Evolutionary conservation across 2,888 invertebrate genomes (phyloP), one percentile per base, ranked within the genome.

Genomic region (Emesis furor): DNA sequence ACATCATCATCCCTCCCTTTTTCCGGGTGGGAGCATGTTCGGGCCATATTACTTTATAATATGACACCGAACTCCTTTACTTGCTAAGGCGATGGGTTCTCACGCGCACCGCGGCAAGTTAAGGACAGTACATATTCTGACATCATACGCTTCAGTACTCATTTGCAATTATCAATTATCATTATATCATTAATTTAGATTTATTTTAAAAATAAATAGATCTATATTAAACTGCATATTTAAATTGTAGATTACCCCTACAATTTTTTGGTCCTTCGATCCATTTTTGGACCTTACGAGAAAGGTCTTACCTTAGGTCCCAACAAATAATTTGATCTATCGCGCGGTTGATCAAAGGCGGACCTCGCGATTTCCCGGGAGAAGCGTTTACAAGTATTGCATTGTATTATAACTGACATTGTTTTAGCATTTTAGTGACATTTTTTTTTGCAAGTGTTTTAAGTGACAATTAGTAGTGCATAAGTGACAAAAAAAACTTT

Each of bases 201-300:
- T 24, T 24, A 24, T 24, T 24, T 24, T 24, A 24, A 24, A 0
- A 24, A 24, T 24, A 24, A 24, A 24, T 24, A 24, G 24, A 24
- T 24, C 24, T 24, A 24, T 24, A 24, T 24, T 24, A 24, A 24
- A 24, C 24, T 24, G 24, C 24, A 24, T 24, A 24, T 24, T 24
- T 6, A 17, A 59, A 24, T 59, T 59, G 59, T 59, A 59, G 59
- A 24, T 8, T 35, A 68, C 32, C 68, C 68, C 35, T 37, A 68
- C 68, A 68, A 37, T 14, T 68, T 68, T 68, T 12, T 68, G 68
- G 68, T 68, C 37, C 68, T 68, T 68, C 37, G 68, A 35, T 10
- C 37, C 1, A 32, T 14, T n/a, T 37, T 67, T 10, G 32, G n/a
- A 10, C 24, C 35, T 4, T 1, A 1, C 68, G 12, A 14, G 30